Evolutionary conservation across 2,888 invertebrate genomes (phyloP), one percentile per base, ranked within the genome.

Genomic region (Phortica magna): DNA sequence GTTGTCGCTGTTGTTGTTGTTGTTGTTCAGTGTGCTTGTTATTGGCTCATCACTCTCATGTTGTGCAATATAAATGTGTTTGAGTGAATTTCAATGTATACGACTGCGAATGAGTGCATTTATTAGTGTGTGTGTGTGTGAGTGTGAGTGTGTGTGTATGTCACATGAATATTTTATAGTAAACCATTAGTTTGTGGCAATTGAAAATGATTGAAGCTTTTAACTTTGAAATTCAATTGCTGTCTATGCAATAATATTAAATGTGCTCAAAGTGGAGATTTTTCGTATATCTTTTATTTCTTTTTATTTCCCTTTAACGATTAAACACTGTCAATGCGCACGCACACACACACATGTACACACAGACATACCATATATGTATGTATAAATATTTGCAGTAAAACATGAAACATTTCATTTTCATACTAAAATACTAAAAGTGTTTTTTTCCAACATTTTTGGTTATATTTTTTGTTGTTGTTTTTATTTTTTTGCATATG

Each of bases 121-220:
- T 75, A 71, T 80, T 78, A 76, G 78, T 80, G 76, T 76, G 80
- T 79, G 70, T 76, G 79, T 55, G 75, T 55, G 55, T 71, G 31
- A 42, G 71, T 14, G 12, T 22, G 41, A n/a, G 79, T 79, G 31
- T 43, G 39, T n/a, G 14, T 53, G 79, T 80, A 80, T 83, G 81
- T 82, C 83, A 80, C 85, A 88, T 86, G 88, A 81, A 86, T 86
- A 86, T 88, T 88, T 88, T 84, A 86, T 88, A 83, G 82, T 84
- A 84, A 80, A 79, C 87, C 87, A 88, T 86, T 88, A 88, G 88
- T 86, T 86, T 86, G 88, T 75, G 88, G 86, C 86, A 87, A 86
- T 87, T 87, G 86, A 83, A 88, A 86, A 88, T 88, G 88, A 86
- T 88, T 86, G 85, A 87, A 86, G 85, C 85, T 88, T 86, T 86